Conservation (phyloP, 2,113 vertebrate genomes). For the Cyanoramphus novaezelandiae region DNA sequence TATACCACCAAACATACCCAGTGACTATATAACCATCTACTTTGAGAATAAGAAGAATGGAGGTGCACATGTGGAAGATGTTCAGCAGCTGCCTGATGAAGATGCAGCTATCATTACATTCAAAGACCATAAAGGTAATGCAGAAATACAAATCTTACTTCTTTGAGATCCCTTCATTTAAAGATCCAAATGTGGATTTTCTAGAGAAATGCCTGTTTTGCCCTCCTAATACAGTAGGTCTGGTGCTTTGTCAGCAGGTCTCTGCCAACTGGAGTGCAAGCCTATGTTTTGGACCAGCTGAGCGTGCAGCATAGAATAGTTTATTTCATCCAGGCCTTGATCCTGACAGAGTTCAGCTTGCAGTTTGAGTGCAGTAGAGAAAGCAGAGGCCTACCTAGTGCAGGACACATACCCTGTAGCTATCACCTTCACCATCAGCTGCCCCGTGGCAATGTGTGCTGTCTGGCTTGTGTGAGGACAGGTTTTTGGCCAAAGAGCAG, state of each 20-base stretch:
- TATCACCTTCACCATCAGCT: background rate
- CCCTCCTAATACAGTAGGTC: background rate
- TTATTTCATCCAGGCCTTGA: background rate
- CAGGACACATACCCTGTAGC: too few species aligned
- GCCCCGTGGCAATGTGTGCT: rapidly evolving
- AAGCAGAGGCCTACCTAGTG: rapidly evolving
- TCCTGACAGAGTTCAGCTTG: background rate
- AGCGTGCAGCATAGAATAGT: background rate
- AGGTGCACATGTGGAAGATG: slow-evolving; percentile 57
- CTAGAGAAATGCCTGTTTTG: background rate
- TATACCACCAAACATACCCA: slow-evolving; percentile 49
- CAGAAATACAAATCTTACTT: background rate
- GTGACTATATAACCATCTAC: slow-evolving; percentile 72
- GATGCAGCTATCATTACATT: slow-evolving; percentile 83
- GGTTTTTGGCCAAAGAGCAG: background rate
- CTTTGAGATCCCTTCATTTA: background rate
- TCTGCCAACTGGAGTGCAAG: background rate
- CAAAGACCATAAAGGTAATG: slow-evolving; percentile 77
- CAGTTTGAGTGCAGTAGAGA: background rate
- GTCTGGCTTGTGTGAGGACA: background rate
- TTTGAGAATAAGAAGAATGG: slow-evolving; percentile 82
- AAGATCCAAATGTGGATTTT: background rate
- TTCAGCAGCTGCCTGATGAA: slow-evolving; percentile 67
- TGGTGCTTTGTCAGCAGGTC: background rate
- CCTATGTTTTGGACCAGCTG: background rate